Evolutionary conservation across 2,888 invertebrate genomes (phyloP).

Genomic region (Microplitis manilae): DNA sequence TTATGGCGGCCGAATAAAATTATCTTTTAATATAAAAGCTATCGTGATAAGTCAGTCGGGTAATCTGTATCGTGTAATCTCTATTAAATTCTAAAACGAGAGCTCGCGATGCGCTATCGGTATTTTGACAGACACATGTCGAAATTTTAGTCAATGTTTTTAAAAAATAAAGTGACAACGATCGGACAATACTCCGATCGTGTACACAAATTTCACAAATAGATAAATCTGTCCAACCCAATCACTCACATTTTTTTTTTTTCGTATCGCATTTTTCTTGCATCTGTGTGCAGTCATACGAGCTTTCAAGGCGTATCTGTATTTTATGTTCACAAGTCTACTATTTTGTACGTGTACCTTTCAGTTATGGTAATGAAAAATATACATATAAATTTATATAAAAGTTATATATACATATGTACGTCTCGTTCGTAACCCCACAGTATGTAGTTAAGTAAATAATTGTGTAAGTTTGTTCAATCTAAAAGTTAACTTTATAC

Average conservation of each 20-base stretch:
- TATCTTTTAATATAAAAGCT: too few relatives aligned
- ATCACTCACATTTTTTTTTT: conserved; percentile 24
- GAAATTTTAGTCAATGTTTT: conserved; percentile 8
- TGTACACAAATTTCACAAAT: conserved; percentile 23
- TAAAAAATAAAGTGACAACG: conserved; percentile 32
- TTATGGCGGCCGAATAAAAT: background rate
- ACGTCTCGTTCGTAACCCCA: background rate
- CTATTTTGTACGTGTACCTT: background rate
- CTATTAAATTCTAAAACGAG: background rate
- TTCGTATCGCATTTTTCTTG: background rate
- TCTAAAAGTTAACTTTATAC: conserved; percentile 57
- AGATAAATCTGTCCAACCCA: conserved; percentile 37
- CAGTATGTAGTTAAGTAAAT: conserved; percentile 39
- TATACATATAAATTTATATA: background rate
- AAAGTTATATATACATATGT: background rate
- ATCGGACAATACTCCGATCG: conserved; percentile 25
- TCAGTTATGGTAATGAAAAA: conserved; percentile 17
- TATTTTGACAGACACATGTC: conserved; percentile 9
- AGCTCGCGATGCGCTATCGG: background rate
- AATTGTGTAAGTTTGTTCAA: conserved; percentile 59
- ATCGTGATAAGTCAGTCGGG: too few relatives aligned
- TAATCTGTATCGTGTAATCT: too few relatives aligned
- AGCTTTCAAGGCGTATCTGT: background rate
- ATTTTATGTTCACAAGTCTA: background rate
- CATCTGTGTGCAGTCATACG: background rate